A percentile compares a stretch with the other conserved stretches of the same genome.
Conservation (phyloP, 1,140 invertebrate species). For the Drosophila kurseongensis region DNA sequence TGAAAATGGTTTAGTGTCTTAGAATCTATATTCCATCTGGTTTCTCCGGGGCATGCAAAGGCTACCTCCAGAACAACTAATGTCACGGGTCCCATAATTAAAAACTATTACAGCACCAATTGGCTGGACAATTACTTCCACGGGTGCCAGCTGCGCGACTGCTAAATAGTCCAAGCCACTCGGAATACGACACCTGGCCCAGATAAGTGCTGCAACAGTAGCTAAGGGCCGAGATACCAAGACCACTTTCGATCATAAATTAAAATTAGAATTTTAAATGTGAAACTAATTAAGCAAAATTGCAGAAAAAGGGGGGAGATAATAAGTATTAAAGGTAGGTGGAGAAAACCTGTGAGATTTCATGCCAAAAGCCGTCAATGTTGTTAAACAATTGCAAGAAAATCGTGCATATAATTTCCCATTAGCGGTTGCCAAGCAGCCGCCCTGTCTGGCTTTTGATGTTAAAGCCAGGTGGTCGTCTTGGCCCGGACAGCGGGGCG, state of each 20-base stretch:
- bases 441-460: neutral
- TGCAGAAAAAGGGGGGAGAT: conserved; percentile 8
- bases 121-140: conserved; percentile 51
- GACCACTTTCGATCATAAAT: conserved; percentile 80
- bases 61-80: conserved; percentile 42
- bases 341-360: conserved; percentile 76
- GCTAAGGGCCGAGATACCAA: conserved; percentile 44
- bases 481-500: conserved; percentile 39
- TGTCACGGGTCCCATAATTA: conserved; percentile 69
- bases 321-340: conserved; percentile 32
- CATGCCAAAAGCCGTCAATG: conserved; percentile 59
- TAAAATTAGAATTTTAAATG: conserved; percentile 80
- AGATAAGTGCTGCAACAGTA: conserved; percentile 47
- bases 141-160: conserved; percentile 45
- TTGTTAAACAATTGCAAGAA: conserved; percentile 70
- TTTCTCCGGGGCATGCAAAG: conserved; percentile 20
- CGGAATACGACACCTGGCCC: conserved; percentile 64
- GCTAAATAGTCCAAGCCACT: conserved; percentile 63
- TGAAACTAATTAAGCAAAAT: conserved; percentile 64
- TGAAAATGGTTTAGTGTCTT: neutral
- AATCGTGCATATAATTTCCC: conserved; percentile 60
- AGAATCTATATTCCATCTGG: conserved; percentile 18
- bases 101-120: conserved; percentile 72
- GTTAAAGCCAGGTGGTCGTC: neutral
- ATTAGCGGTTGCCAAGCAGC: conserved; percentile 54